Base-by-base conservation (phyloP, 2,113 vertebrate genomes). In the Xiphophorus maculatus region DNA sequence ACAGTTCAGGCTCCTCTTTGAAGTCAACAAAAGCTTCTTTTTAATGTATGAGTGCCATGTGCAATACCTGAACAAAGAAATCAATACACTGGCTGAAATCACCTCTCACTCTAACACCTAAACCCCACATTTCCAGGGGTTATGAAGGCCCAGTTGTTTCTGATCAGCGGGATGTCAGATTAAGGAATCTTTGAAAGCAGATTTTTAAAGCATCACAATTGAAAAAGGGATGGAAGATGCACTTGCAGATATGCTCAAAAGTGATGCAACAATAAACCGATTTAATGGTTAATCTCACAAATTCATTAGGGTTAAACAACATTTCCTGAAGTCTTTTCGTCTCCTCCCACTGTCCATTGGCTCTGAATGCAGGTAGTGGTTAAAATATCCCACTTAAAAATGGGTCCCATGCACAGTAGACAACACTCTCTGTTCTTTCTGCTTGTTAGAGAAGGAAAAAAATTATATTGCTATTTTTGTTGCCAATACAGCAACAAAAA, bases 1-100 rank as follows among this genome's bases (percentile, higher is more conserved):
- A 66, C 8, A 63, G n/a, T 51, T 58, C 61, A 9, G 32, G 17
- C 15, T 12, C n/a, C 9, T 29, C 66, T 74, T 27, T 1, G 13
- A 54, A 66, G 30, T 68, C 22, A 70, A 58, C 44, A 62, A 22
- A 67, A 44, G 29, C 4, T 19, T 58, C 32, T 77, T 71, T 69
- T 42, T 40, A 25, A 13, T 4, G 13, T 66, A 14, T 12, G 4
- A 40, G 40, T 8, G 5, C 6, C 40, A 11, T n/a, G 5, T 66
- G 33, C 64, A 37, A 37, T 32, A 35, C 27, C 33, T 8, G 27
- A 66, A n/a, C 0, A 79, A 58, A 58, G 22, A 58, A 58, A 58
- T 58, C 51, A 58, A 25, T 25, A 11, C 8, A n/a, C 5, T 9
- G 25, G 22, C 25, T 58, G 25, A 58, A 58, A 58, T 58, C 25